Evolutionary conservation across 2,797 vertebrate species (phyloP), one percentile per base, ranked within the genome.

Genomic region (Sebastes dallii): DNA sequence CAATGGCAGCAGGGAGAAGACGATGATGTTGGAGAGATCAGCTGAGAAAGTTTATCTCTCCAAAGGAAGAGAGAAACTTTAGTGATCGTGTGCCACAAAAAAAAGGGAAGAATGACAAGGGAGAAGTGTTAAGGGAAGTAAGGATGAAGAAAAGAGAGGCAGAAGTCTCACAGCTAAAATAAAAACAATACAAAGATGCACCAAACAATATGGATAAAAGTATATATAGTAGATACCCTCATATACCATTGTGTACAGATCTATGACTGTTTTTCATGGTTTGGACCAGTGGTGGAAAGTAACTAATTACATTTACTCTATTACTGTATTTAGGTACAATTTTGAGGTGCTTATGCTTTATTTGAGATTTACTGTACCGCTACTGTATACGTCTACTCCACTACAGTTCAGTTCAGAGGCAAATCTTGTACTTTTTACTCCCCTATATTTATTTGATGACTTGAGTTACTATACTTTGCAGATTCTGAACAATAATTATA

Each of bases 21-120:
- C 8, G 39, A 34, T 58, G 58, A 18, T 78, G 68, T 13, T 14
- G 5, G 39, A 67, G 56, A 65, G 32, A 61, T 2, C 6, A 4
- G 66, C 25, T 36, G 12, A 68, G 34, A 66, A 30, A 62, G 59
- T 59, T 16, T 59, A 16, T 54, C 18, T 60, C 61, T 62, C 32
- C 29, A 67, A 56, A 83, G 61, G 61, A 7, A 39, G 55, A 74
- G 34, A 78, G 34, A 52, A 62, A 56, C 56, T 56, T 73, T 5
- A 16, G n/a, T 64, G 18, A 55, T 68, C 22, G 1, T 24, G 34
- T 84, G 4, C 8, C 14, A 67, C 11, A 55, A 27, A 56, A 73
- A 46, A 46, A 22, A 46, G 25, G 16, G 4, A 58, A 70, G n/a
- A 64, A n/a, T 54, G 6, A 30, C 4, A 67, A 60, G 12, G 72